These are phyloP conservation scores for Polymixis lichenea DNA, from an alignment of 2,888 invertebrate species.

Conservation along the genomic window DNA sequence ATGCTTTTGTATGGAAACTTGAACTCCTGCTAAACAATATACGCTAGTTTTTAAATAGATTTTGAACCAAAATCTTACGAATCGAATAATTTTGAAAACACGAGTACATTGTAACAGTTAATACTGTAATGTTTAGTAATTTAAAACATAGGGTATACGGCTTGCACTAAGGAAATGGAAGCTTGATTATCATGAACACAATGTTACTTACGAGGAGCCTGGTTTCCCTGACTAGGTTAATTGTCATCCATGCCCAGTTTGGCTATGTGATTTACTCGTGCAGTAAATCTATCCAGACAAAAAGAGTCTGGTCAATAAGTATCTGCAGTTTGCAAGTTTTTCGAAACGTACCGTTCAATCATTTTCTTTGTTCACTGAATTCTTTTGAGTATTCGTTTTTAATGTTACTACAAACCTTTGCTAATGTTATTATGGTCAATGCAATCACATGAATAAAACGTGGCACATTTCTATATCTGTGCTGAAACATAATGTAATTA, in stretches of 20 bases:
- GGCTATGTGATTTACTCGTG: slow-evolving; percentile 26
- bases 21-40: slow-evolving; percentile 9
- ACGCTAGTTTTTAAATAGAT: slow-evolving; percentile 1
- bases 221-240: background rate
- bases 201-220: background rate
- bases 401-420: background rate
- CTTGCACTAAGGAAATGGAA: background rate
- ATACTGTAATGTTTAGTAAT: background rate
- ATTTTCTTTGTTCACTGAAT: background rate
- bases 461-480: background rate
- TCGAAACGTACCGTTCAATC: no score
- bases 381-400: background rate
- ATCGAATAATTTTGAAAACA: background rate
- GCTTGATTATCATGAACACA: background rate
- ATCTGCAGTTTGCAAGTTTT: background rate
- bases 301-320: slow-evolving; percentile 2
- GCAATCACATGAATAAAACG: background rate
- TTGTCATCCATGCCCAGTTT: background rate
- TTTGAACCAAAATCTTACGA: background rate
- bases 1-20: slow-evolving; percentile 16
- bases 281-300: slow-evolving; percentile 20
- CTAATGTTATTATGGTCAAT: background rate
- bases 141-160: background rate
- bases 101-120: background rate
- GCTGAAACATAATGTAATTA: background rate